These are phyloP conservation scores for Micropoecilia bifurca DNA, from an alignment of 2,797 vertebrate genomes.

Conservation along the genomic window DNA sequence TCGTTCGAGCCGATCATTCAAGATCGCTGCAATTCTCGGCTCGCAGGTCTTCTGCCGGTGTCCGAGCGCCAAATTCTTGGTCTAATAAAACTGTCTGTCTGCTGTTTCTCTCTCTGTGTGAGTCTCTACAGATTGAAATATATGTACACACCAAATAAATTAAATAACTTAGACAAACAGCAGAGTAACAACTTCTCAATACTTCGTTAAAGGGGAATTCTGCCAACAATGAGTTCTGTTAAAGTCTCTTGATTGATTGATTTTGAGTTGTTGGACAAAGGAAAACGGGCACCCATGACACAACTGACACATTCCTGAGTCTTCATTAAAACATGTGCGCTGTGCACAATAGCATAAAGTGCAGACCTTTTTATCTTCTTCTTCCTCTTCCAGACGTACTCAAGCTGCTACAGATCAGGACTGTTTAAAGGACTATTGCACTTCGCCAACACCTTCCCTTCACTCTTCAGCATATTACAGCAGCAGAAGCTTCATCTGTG, in stretches of 20 bases:
- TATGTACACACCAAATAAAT: constrained; percentile 66
- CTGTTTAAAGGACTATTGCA: constrained; percentile 69
- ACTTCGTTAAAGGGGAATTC: constrained; percentile 53
- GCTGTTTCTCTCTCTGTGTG: no score
- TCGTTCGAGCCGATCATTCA: no score
- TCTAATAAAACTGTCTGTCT: no score
- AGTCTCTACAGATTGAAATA: no score
- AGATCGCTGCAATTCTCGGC: no score
- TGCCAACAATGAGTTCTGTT: constrained; percentile 8
- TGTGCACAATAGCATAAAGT: constrained; percentile 56
- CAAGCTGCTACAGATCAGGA: constrained; percentile 63
- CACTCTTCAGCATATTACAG: background rate
- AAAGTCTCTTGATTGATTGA: constrained; percentile 22
- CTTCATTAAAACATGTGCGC: constrained; percentile 54
- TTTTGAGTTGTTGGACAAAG: constrained; percentile 44
- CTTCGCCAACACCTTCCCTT: constrained; percentile 22
- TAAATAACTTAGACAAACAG: constrained; percentile 59
- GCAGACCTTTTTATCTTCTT: constrained; percentile 8
- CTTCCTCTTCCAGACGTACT: constrained; percentile 3
- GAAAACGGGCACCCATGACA: constrained; percentile 38
- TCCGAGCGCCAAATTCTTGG: no score
- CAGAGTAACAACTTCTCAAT: constrained; percentile 54
- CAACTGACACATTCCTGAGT: constrained; percentile 67
- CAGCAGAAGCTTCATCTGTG: background rate
- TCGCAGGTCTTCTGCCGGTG: no score